These are phyloP conservation scores for Baronia brevicornis DNA, from an alignment of 2,888 invertebrate genomes.

Conservation along the genomic window DNA sequence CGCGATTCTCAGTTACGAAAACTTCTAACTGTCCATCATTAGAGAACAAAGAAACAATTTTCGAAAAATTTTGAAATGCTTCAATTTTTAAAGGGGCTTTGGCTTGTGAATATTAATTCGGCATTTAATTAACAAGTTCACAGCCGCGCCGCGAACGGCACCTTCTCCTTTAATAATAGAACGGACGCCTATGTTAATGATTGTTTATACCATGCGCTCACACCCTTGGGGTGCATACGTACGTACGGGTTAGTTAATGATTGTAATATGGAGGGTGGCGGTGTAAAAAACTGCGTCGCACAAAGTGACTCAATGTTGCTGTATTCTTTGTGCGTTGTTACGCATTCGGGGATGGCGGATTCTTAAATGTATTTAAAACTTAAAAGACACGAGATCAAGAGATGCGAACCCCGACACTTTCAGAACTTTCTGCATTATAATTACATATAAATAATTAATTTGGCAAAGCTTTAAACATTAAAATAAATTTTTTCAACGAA, in stretches of 20 bases:
- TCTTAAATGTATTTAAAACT: too few species aligned
- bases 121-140: constrained; percentile 10
- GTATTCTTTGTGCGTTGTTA: neutral
- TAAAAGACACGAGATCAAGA: too few species aligned
- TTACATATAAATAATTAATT: too few species aligned
- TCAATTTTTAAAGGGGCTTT: constrained; percentile 4
- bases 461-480: too few species aligned
- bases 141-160: constrained; percentile 8
- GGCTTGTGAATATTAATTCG: constrained; percentile 10
- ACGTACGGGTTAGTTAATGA: constrained; percentile 9
- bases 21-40: constrained; percentile 8
- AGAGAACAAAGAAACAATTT: constrained; percentile 13
- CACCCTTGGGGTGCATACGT: constrained; percentile 11
- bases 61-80: constrained; percentile 6
- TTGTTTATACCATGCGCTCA: constrained; percentile 13
- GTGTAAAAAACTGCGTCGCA: too few species aligned
- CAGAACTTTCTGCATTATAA: too few species aligned
- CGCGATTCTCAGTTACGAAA: too few species aligned
- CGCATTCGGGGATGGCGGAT: too few species aligned
- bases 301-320: neutral
- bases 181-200: constrained; percentile 16
- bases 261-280: constrained; percentile 5
- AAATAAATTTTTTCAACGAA: too few species aligned
- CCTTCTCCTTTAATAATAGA: constrained; percentile 12
- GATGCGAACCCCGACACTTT: too few species aligned